Base-by-base conservation (phyloP, 2,888 invertebrate species). In the Onchidella celtica region DNA sequence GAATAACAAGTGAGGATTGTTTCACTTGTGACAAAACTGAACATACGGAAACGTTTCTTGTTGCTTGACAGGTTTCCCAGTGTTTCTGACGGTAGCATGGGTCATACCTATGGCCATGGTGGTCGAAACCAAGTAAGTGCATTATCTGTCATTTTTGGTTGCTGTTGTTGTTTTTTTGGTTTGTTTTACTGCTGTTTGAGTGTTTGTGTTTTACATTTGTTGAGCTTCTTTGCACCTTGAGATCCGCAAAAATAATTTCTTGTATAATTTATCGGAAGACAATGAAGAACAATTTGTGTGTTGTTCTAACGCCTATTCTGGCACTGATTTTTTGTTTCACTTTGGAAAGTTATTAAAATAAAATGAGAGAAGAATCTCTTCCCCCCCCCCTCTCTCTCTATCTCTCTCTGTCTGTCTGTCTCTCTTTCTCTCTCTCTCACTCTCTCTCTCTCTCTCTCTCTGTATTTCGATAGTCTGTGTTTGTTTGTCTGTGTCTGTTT, bases 91-190 rank as follows among this genome's bases (percentile, higher is more conserved):
- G 24, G 73, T 78, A 32, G 87, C 87, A 1, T 92, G 92, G 92
- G 89, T 87, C 21, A 77, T 90, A 11, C 87, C 89, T 0, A 89
- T 89, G 87, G 86, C 87, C 1, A 75, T 85, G 38, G 83, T 81
- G 14, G 83, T 86, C 69, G 82, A 86, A 77, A 82, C 82, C 32
- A 87, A 86, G 90, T 90, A 85, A 87, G 17, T 47, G 47, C 68
- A 69, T 32, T 66, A n/a, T 32, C 6, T 17, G n/a, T n/a, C 14
- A 6, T 61, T 61, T n/a, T 4, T 4, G 4, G 61, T 9, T 9
- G n/a, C 6, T n/a, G 47, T 47, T 47, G 47, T 47, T 47, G 6
- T 47, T 47, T 47, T 47, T 47, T 47, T 47, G 47, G 6, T 61
- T 4, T n/a, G 9, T 61, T 21, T 61, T 61, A 9, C 17, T 14